phyloP scores from a whole-genome alignment of 1,140 invertebrate species.

The Panulirus ornatus region DNA sequence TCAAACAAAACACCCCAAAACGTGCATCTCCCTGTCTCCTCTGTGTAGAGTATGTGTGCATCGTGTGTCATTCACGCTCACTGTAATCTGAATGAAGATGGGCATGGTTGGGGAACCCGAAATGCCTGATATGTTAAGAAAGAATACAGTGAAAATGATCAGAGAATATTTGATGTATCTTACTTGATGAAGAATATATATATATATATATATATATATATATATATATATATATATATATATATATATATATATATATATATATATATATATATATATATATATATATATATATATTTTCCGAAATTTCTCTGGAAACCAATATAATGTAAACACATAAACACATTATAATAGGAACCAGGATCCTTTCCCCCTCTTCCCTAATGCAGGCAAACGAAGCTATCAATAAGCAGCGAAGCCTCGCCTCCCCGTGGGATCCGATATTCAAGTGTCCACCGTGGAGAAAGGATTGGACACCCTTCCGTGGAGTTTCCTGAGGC shows the following conservation, averaged over 20 bases:
- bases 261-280: neutral
- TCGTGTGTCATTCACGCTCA: too few relatives aligned
- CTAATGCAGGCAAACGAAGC: neutral
- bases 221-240: slow-evolving; percentile 25
- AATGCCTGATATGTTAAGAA: too few relatives aligned
- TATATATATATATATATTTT: neutral
- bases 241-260: neutral
- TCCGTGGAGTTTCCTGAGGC: too few relatives aligned
- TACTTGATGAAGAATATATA: neutral
- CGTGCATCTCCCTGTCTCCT: too few relatives aligned
- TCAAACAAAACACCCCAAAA: too few relatives aligned
- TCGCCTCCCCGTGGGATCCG: neutral
- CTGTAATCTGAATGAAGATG: too few relatives aligned
- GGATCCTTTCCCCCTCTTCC: neutral
- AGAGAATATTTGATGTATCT: too few relatives aligned
- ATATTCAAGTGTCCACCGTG: slow-evolving; percentile 12
- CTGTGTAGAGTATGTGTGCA: too few relatives aligned
- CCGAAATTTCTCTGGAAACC: neutral
- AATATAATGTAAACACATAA: neutral
- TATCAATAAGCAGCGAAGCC: neutral
- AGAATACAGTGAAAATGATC: too few relatives aligned
- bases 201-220: slow-evolving; percentile 33
- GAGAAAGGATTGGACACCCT: slow-evolving; percentile 35
- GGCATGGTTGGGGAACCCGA: too few relatives aligned
- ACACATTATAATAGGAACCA: too few relatives aligned